Conservation (phyloP, 37 sponge, comb jelly and placozoan species). For the Crambe crambe region DNA sequence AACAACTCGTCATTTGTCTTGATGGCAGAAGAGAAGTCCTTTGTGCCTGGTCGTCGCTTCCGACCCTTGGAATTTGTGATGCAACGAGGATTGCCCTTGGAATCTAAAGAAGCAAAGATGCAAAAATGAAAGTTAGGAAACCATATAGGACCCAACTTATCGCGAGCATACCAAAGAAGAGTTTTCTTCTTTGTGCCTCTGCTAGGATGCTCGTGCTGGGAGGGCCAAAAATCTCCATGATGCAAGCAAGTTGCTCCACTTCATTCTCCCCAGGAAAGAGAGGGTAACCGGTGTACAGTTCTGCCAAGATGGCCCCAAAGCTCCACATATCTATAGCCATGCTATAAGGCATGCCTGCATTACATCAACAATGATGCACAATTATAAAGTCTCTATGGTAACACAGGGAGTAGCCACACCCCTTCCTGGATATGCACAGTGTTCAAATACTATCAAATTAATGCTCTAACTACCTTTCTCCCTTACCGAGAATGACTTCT, state of each 20-base stretch:
- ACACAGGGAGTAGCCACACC: no score
- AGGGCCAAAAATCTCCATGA: conserved; percentile 83
- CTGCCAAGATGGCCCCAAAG: conserved; percentile 87
- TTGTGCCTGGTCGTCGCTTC: conserved; percentile 68
- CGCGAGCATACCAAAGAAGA: conserved; percentile 75
- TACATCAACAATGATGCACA: no score
- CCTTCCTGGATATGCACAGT: no score
- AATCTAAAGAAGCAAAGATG: conserved; percentile 71
- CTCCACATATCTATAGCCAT: conserved; percentile 95
- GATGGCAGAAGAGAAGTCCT: conserved; percentile 60
- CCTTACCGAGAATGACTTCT: conserved; percentile 80
- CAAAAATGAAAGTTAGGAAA: conserved; percentile 72
- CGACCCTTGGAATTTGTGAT: conserved; percentile 82
- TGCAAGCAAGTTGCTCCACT: conserved; percentile 88
- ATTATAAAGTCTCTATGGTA: no score
- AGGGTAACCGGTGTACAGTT: conserved; percentile 89
- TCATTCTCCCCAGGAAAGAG: conserved; percentile 95
- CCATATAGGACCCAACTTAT: conserved; percentile 36
- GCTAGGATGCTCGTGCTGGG: conserved; percentile 62
- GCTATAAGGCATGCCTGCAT: conserved; percentile 82
- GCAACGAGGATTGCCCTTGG: conserved; percentile 79
- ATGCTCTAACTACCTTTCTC: background rate
- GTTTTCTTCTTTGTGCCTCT: conserved; percentile 85
- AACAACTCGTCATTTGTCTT: conserved; percentile 76
- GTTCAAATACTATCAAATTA: no score